Evolutionary conservation across 2,113 vertebrate genomes (phyloP).

Genomic region (Rhea pennata): DNA sequence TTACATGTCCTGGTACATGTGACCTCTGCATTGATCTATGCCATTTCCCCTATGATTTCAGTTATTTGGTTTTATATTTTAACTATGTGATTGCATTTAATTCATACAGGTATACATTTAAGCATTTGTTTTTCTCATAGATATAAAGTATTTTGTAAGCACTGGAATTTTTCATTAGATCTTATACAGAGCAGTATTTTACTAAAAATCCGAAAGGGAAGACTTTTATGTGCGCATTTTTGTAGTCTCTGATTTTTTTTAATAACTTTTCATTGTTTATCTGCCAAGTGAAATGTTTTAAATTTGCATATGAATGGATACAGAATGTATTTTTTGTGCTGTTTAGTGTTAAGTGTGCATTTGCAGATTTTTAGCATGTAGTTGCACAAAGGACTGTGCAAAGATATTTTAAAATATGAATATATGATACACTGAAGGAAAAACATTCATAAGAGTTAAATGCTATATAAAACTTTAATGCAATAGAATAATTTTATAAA

Average conservation of each 20-base stretch:
- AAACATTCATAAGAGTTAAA: slow-evolving; percentile 67
- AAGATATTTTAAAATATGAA: slow-evolving; percentile 76
- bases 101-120: slow-evolving; percentile 59
- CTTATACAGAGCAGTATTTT: slow-evolving; percentile 87
- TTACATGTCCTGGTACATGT: slow-evolving; percentile 42
- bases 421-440: slow-evolving; percentile 73
- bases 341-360: slow-evolving; percentile 76
- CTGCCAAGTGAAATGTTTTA: slow-evolving; percentile 78
- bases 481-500: slow-evolving; percentile 77
- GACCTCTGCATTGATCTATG: slow-evolving; percentile 22
- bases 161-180: slow-evolving; percentile 84
- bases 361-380: slow-evolving; percentile 80
- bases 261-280: slow-evolving; percentile 78
- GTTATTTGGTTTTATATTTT: slow-evolving; percentile 53
- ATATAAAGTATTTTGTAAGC: slow-evolving; percentile 80
- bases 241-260: slow-evolving; percentile 78
- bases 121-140: slow-evolving; percentile 73
- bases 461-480: slow-evolving; percentile 76
- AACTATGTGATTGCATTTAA: slow-evolving; percentile 43
- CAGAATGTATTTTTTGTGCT: slow-evolving; percentile 80
- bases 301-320: slow-evolving; percentile 79
- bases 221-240: slow-evolving; percentile 81
- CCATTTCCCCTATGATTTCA: slow-evolving; percentile 45
- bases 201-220: slow-evolving; percentile 83
- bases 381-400: slow-evolving; percentile 70